A percentile compares a stretch with the other conserved stretches of the same genome.
Conservation (phyloP, 2,797 vertebrate genomes). For the Onychomys torridus region DNA sequence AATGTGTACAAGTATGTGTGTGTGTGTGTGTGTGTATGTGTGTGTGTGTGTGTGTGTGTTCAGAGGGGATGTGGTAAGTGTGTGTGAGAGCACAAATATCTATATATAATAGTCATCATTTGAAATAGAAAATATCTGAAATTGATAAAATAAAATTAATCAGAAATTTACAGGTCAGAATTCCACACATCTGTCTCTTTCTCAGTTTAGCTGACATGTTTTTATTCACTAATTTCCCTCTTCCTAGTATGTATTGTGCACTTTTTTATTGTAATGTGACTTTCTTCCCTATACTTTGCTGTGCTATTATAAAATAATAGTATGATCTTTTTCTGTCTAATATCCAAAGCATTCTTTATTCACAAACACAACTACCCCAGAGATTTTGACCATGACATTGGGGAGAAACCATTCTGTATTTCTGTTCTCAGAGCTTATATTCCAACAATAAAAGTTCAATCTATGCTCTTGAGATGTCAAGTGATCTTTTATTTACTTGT, state of each 20-base stretch:
- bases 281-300: background rate
- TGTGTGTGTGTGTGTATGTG: background rate
- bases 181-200: background rate
- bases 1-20: background rate
- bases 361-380: background rate
- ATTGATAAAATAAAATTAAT: background rate
- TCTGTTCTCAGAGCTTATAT: background rate
- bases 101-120: background rate
- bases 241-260: background rate
- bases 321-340: background rate
- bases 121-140: slow-evolving; percentile 30
- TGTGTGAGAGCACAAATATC: background rate
- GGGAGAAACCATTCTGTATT: background rate
- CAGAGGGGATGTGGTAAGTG: background rate
- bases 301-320: background rate
- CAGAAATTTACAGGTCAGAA: background rate
- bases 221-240: background rate
- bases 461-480: background rate
- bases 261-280: background rate
- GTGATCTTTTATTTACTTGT: slow-evolving; percentile 49
- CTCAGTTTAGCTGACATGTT: background rate
- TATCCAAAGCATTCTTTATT: background rate
- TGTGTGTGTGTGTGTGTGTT: background rate
- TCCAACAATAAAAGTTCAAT: background rate
- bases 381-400: background rate